Evolutionary conservation across 2,888 invertebrate species (phyloP), one percentile per base, ranked within the genome.

Genomic region (Chirona hameri): DNA sequence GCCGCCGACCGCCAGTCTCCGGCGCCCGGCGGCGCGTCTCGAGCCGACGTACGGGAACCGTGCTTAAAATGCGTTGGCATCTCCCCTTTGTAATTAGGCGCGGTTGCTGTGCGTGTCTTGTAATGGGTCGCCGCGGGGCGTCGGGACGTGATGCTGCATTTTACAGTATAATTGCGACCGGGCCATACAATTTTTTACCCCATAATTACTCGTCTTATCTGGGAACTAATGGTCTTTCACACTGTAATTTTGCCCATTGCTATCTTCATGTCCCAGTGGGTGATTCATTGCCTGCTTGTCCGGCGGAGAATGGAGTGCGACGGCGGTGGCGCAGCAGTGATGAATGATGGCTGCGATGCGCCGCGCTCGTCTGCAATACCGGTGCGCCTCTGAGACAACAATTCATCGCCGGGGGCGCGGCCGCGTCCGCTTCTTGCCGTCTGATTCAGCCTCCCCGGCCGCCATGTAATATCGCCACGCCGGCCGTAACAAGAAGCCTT

Each of bases 171-270:
- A 69, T 69, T 69, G 5, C 27, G 29, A 1, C 27, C 69, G 7
- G 27, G 29, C 69, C 69, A 29, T 69, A 29, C 29, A 27, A 69
- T 69, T 69, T 69, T 69, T 69, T 29, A 69, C 69, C 69, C 69
- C 27, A 27, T 69, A 69, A 69, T 69, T 69, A 69, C 69, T 27
- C 69, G 69, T n/a, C 69, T 69, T 69, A 69, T 69, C 69, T 69
- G 69, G 69, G 69, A 69, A 69, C 69, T 69, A 69, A 69, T 69
- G 69, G 69, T 69, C 27, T 69, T 69, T 69, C 69, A 69, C 69
- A 29, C 69, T 69, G 69, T 69, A 69, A 69, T 69, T 69, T 69
- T 69, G 69, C 69, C 29, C 69, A 69, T 69, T 69, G 69, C 69
- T 69, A 69, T 69, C 69, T 69, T 69, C 69, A 29, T 69, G 69